phyloP scores from a whole-genome alignment of 2,797 vertebrate genomes.

The Neopelma chrysocephalum region DNA sequence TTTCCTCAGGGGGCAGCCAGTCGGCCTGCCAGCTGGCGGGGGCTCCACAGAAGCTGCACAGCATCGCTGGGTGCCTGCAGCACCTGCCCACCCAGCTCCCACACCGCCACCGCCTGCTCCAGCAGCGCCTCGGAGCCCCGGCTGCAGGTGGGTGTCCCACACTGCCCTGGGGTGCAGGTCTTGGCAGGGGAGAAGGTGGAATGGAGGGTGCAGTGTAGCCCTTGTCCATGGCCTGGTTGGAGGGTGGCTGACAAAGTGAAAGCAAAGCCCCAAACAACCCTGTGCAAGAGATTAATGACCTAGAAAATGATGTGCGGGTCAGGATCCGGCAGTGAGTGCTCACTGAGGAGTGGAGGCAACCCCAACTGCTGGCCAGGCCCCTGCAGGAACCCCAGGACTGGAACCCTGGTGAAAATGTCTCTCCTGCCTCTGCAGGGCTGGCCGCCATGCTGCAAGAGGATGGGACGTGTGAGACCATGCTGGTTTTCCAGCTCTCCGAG shows the following conservation, averaged over 20 bases:
- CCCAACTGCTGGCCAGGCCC: neutral
- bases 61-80: slow-evolving; percentile 71
- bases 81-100: slow-evolving; percentile 81
- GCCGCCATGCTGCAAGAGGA: slow-evolving; percentile 42
- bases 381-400: neutral
- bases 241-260: neutral
- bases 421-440: slow-evolving; percentile 75
- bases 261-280: neutral
- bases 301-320: fast-evolving
- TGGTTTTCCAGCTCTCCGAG: slow-evolving; percentile 85
- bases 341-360: fast-evolving
- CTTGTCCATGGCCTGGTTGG: fast-evolving
- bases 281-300: neutral
- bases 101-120: slow-evolving; percentile 54
- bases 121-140: slow-evolving; percentile 72
- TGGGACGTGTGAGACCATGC: slow-evolving; percentile 20
- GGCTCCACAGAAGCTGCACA: slow-evolving; percentile 79
- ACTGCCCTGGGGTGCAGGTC: fast-evolving
- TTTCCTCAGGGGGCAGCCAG: slow-evolving; percentile 74
- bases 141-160: slow-evolving; percentile 75
- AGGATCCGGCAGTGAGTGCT: neutral
- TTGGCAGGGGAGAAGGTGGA: fast-evolving
- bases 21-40: slow-evolving; percentile 72
- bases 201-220: too few relatives aligned
- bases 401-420: fast-evolving